These are phyloP conservation scores for Paguma larvata DNA, from an alignment of 2,797 vertebrate genomes.

Conservation along the genomic window DNA sequence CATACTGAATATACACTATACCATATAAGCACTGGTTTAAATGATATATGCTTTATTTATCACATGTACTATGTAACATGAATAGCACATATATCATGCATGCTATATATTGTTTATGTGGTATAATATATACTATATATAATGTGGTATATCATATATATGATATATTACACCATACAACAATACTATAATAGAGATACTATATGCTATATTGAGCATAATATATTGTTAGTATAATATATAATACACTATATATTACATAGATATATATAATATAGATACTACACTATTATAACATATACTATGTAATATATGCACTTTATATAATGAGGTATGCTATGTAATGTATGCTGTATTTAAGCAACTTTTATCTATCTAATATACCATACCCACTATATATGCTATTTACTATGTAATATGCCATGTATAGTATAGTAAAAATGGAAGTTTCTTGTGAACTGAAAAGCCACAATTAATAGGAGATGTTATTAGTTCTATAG, in stretches of 20 bases:
- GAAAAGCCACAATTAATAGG: not conserved
- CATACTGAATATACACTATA: not conserved
- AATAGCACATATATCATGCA: not conserved
- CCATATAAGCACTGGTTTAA: not conserved
- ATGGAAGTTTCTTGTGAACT: not conserved
- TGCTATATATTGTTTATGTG: not conserved
- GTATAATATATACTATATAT: not conserved
- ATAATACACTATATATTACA: not conserved
- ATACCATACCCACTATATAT: not conserved
- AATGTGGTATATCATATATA: not conserved
- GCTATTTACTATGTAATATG: not conserved
- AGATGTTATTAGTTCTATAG: not conserved
- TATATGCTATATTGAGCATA: not conserved
- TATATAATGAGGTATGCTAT: not conserved
- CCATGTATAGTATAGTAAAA: not conserved
- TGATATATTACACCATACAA: not conserved
- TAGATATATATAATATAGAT: not conserved
- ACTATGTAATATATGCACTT: not conserved
- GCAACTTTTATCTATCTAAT: not conserved
- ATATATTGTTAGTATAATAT: not conserved
- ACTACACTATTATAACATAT: not conserved
- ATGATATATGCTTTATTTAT: not conserved
- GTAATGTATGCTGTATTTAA: not conserved
- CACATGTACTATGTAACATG: not conserved
- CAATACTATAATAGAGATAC: not conserved